Base-by-base conservation (phyloP, 1,140 invertebrate species). In the Macrobrachium nipponense region DNA sequence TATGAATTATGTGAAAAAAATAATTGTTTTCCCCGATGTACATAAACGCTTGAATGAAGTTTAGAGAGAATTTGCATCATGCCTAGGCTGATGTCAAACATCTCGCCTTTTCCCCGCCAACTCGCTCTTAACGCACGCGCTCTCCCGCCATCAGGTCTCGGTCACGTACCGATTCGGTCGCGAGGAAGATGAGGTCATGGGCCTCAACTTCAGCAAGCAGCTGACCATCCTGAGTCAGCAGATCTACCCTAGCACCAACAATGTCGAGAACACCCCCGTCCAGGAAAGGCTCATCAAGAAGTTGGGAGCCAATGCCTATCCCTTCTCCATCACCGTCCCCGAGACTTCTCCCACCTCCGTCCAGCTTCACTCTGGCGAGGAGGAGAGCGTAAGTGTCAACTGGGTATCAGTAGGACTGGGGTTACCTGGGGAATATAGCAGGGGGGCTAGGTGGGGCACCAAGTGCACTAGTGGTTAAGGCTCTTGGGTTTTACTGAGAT, bases 141-240 rank as follows among this genome's bases (percentile, higher is more conserved):
- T 7, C 12, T 23, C 43, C 82, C 14, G 11, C 62, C 43, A 18
- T 10, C 43, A 95, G 93, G 91, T 96, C 83, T 93, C 94, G 88
- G 96, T 96, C 43, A 96, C 94, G 58, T 97, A 97, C 93, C 94
- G 96, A 89, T 98, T 96, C 94, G 96, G 97, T 90, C 94, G 96
- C 73, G 96, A 97, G 90, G 96, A 97, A 91, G 96, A 97, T 92
- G 96, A 98, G 91, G 96, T 98, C 89, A 97, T 98, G 96, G 97
- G 97, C 60, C 93, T 98, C 88, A 97, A 97, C 91, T 98, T 98
- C 93, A 96, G 95, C 87, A 97, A 97, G 91, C 96, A 97, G 90
- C 93, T 98, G 91, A 93, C 96, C 5, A 91, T 98, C 18, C 96
- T 95, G 89, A 91, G 96, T 23, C 94, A 95, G 64, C 96, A 97